Evolutionary conservation across 1,140 invertebrate genomes (phyloP).

Genomic region (Daktulosphaira vitifoliae): DNA sequence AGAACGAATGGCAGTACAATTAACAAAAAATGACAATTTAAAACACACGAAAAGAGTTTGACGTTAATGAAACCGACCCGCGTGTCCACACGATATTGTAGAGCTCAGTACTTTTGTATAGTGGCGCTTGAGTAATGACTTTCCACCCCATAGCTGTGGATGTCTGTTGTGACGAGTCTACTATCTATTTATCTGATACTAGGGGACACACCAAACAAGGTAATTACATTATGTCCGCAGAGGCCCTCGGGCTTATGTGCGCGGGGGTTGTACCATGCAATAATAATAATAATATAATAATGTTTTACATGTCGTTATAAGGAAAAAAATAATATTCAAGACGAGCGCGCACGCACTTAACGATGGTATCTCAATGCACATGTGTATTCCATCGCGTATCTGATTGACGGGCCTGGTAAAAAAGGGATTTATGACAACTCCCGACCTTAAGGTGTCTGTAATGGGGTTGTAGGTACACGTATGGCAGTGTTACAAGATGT

Average conservation of each 20-base stretch:
- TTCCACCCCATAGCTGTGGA: neutral
- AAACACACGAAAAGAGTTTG: too few relatives aligned
- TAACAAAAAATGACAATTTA: too few relatives aligned
- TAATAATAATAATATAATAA: conserved; percentile 10
- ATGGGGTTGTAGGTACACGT: conserved; percentile 18
- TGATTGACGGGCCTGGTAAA: conserved; percentile 25
- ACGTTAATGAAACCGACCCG: too few relatives aligned
- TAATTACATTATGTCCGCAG: conserved; percentile 5
- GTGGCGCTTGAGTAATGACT: neutral
- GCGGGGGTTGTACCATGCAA: neutral
- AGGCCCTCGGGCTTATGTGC: neutral
- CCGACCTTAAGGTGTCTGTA: conserved; percentile 29
- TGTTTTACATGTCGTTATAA: conserved; percentile 1
- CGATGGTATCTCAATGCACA: neutral
- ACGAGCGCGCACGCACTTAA: neutral
- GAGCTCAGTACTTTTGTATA: too few relatives aligned
- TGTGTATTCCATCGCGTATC: neutral
- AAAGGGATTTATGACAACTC: conserved; percentile 17
- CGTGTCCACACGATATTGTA: too few relatives aligned
- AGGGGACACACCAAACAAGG: neutral
- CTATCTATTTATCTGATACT: neutral
- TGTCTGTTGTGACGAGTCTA: too few relatives aligned
- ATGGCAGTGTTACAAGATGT: too few relatives aligned
- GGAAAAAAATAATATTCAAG: conserved; percentile 18
- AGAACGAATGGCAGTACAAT: too few relatives aligned